A percentile compares a stretch with the other conserved stretches of the same genome.
Conservation (phyloP, 2,888 invertebrate species). For the Callosobruchus maculatus region DNA sequence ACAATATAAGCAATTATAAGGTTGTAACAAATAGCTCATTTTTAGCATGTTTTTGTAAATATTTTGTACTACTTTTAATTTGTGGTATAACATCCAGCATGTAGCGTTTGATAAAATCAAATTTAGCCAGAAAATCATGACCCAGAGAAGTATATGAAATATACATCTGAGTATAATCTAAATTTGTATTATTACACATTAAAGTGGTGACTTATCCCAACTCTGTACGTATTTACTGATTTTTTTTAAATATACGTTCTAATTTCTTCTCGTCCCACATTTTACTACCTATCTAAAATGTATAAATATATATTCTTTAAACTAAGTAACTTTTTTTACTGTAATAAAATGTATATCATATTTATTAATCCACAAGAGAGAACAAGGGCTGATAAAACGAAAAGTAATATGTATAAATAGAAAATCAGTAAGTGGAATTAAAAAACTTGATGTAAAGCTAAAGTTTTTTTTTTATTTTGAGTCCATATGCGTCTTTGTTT, state of each 20-base stretch:
- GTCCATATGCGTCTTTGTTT: no score
- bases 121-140: background rate
- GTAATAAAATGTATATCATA: conserved; percentile 39
- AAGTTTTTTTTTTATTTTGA: conserved; percentile 19
- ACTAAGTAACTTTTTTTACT: conserved; percentile 12
- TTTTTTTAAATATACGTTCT: background rate
- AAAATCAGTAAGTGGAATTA: conserved; percentile 31
- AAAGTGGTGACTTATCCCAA: background rate
- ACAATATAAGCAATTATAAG: no score
- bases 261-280: background rate
- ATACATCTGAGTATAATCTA: background rate
- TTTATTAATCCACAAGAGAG: conserved; percentile 47
- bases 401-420: conserved; percentile 37
- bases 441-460: conserved; percentile 30
- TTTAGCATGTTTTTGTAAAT: no score
- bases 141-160: background rate
- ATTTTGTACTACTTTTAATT: no score
- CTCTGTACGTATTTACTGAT: background rate
- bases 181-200: background rate
- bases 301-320: conserved; percentile 18
- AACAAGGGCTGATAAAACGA: conserved; percentile 48
- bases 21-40: no score
- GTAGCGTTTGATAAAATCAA: background rate
- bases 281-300: conserved; percentile 20
- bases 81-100: no score